phyloP scores from a whole-genome alignment of 2,888 invertebrate genomes.

The Polietes domitor region DNA sequence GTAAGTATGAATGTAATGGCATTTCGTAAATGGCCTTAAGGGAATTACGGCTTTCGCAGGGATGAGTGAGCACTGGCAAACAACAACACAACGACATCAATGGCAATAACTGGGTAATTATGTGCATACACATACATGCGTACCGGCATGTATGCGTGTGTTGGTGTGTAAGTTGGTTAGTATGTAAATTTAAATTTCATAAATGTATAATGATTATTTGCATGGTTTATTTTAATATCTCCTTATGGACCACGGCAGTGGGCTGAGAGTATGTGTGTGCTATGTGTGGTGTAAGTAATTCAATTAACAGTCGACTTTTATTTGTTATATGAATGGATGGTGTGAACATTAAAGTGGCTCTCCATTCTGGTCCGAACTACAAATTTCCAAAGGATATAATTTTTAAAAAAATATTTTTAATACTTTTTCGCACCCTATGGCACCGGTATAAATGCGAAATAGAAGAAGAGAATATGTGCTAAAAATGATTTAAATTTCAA shows the following conservation, averaged over 20 bases:
- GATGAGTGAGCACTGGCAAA: background rate
- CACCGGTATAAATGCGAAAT: too few relatives aligned
- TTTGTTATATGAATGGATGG: background rate
- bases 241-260: background rate
- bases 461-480: too few relatives aligned
- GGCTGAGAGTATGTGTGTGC: background rate
- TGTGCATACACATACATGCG: background rate
- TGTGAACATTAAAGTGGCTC: background rate
- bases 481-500: too few relatives aligned
- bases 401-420: too few relatives aligned
- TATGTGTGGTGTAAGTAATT: background rate
- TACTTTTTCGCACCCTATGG: too few relatives aligned
- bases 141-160: background rate
- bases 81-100: background rate
- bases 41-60: conserved; percentile 13
- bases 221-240: background rate
- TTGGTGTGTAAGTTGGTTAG: background rate
- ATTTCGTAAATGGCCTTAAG: conserved; percentile 46
- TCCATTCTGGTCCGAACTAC: too few relatives aligned
- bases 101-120: conserved; percentile 21
- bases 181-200: conserved; percentile 19
- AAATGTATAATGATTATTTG: conserved; percentile 13
- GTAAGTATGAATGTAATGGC: conserved; percentile 13
- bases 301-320: conserved; percentile 26
- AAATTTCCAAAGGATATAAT: too few relatives aligned